Evolutionary conservation across 2,888 invertebrate species (phyloP).

Genomic region (Hecatera dysodea): DNA sequence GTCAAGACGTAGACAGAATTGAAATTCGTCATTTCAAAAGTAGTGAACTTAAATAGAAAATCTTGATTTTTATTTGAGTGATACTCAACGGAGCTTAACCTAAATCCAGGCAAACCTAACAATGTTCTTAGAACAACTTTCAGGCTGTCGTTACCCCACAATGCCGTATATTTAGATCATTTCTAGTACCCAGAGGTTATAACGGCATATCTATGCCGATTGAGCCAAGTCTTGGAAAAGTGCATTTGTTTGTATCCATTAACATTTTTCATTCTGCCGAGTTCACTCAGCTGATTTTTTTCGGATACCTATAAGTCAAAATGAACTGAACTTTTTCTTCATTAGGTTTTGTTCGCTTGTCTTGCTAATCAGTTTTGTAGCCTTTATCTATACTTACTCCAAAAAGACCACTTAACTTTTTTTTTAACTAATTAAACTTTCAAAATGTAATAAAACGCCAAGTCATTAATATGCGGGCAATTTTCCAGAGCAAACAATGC

Average conservation of each 20-base stretch:
- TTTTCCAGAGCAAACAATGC: conserved; percentile 48
- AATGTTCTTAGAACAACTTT: conserved; percentile 17
- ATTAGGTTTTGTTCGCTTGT: neutral
- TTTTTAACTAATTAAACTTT: conserved; percentile 21
- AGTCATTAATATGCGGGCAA: conserved; percentile 39
- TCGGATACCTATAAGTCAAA: neutral
- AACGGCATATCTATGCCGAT: conserved; percentile 27
- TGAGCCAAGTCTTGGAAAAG: conserved; percentile 15
- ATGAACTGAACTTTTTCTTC: neutral
- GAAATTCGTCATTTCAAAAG: neutral
- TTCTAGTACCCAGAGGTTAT: conserved; percentile 18
- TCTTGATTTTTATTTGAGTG: neutral
- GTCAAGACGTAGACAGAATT: no score
- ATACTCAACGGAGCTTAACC: neutral
- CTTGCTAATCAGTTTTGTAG: neutral
- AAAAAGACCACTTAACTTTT: neutral
- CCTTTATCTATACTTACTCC: neutral
- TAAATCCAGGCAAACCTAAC: no score
- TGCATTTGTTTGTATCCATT: conserved; percentile 3
- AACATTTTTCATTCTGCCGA: conserved; percentile 21
- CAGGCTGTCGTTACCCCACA: neutral
- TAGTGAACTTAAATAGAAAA: no score
- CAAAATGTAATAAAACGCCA: conserved; percentile 27
- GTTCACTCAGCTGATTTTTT: neutral
- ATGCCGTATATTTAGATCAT: conserved; percentile 18